A percentile compares a stretch with the other conserved stretches of the same genome.
These are phyloP conservation scores for Heliconius eleuchia DNA, from an alignment of 1,140 invertebrate species.

Conservation along the genomic window DNA sequence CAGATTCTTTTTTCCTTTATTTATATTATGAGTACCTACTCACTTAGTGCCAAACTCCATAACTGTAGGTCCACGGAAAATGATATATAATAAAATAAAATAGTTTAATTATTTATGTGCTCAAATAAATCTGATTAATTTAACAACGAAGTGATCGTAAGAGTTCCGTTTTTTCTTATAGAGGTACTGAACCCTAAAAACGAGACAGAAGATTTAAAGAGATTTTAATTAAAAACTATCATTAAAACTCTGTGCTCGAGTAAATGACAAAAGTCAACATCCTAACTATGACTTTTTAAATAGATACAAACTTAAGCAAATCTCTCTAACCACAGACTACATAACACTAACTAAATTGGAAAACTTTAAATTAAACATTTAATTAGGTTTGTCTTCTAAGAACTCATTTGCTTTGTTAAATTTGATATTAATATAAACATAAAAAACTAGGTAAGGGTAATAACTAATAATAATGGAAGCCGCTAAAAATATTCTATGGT, in stretches of 20 bases:
- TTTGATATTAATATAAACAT: background rate
- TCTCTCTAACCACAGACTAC: background rate
- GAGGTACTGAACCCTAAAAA: too few relatives aligned
- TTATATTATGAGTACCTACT: too few relatives aligned
- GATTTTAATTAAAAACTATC: background rate
- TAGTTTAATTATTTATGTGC: too few relatives aligned
- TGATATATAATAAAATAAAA: too few relatives aligned
- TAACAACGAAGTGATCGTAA: too few relatives aligned
- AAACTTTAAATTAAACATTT: conserved; percentile 6
- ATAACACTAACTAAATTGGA: background rate
- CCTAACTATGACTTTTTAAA: background rate
- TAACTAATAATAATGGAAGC: too few relatives aligned
- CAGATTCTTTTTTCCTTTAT: too few relatives aligned
- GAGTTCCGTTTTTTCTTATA: too few relatives aligned
- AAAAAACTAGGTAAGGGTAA: background rate
- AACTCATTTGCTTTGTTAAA: background rate
- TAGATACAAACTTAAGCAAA: background rate
- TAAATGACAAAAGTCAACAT: background rate
- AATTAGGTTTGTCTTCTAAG: background rate
- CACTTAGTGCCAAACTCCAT: too few relatives aligned
- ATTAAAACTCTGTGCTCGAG: background rate
- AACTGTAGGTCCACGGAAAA: too few relatives aligned
- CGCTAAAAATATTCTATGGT: too few relatives aligned
- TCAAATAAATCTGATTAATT: too few relatives aligned
- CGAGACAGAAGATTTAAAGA: background rate